Evolutionary conservation across 1,140 invertebrate genomes (phyloP), one percentile per base, ranked within the genome.

Genomic region (Microplitis mediator): DNA sequence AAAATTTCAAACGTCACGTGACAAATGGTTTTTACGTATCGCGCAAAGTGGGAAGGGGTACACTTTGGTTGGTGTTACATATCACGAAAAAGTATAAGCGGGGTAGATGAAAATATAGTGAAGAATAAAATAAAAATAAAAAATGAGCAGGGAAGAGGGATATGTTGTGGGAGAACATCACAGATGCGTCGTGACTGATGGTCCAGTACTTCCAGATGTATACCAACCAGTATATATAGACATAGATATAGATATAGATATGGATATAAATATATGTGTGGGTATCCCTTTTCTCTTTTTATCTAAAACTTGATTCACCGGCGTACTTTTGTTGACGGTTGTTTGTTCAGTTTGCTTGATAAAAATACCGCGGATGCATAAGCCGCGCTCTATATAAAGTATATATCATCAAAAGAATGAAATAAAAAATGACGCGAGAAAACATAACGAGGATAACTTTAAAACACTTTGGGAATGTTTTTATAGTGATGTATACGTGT

Each of bases 101-200:
- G 63, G 67, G 56, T 64, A 71, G 74, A 76, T 70, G 69, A 73
- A 66, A 65, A 64, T 39, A 11, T 36, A 3, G 16, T 4, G 56
- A 32, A 52, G 63, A 69, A 63, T 32, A 67, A 58, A 68, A 50
- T 50, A 39, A 70, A 66, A 36, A 58, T 56, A 63, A 54, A 72
- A 69, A 56, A 64, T 74, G 69, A 71, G 69, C 45, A 63, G 68
- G 73, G 56, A 50, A 78, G 76, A 74, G 75, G 63, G 74, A 76
- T 73, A 77, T 62, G 76, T 74, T 79, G 76, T 75, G 73, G 74
- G 73, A 71, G 69, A 63, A 70, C n/a, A 74, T 74, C 82, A 82
- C 86, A 87, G 84, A 86, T 87, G 86, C 81, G 82, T 74, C 80
- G 81, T 85, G 86, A 87, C 85, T 86, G 85, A 87, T 87, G 85